Conservation (phyloP, 2,113 vertebrate genomes). For the Chaenogobius annularis region DNA sequence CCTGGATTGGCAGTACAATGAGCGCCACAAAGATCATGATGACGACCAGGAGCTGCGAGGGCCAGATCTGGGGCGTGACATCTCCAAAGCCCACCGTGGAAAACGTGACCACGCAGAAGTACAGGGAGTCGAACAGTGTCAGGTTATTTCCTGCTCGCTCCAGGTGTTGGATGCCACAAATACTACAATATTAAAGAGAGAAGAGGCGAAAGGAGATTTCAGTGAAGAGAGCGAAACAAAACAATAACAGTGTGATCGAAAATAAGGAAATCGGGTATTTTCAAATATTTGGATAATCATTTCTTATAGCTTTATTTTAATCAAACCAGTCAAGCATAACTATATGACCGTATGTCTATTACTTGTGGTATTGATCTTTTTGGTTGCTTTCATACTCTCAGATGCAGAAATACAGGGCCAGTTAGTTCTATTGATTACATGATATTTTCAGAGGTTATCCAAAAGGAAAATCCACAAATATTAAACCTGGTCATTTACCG, state of each 20-base stretch:
- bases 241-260: not conserved
- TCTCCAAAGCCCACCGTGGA: constrained; percentile 84
- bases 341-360: too few relatives aligned
- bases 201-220: constrained; percentile 9
- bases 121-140: constrained; percentile 83
- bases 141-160: constrained; percentile 83
- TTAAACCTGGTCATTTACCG: too few relatives aligned
- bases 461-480: too few relatives aligned
- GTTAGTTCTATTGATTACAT: too few relatives aligned
- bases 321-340: too few relatives aligned
- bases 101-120: constrained; percentile 85
- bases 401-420: too few relatives aligned
- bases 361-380: too few relatives aligned
- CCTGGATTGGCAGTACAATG: constrained; percentile 84
- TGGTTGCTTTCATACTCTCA: too few relatives aligned
- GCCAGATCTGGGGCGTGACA: constrained; percentile 84
- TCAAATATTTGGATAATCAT: too few relatives aligned
- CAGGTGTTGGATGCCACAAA: constrained; percentile 81
- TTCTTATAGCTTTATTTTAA: too few relatives aligned
- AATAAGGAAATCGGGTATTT: too few relatives aligned
- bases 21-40: constrained; percentile 87
- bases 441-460: too few relatives aligned
- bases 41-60: constrained; percentile 83
- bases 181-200: constrained; percentile 63
- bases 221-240: constrained; percentile 14